Percentiles rank a stretch among this genome's conserved stretches.
Evolutionary conservation across 1,140 invertebrate species (phyloP).

Genomic region (Ceratosolen fusciceps): DNA sequence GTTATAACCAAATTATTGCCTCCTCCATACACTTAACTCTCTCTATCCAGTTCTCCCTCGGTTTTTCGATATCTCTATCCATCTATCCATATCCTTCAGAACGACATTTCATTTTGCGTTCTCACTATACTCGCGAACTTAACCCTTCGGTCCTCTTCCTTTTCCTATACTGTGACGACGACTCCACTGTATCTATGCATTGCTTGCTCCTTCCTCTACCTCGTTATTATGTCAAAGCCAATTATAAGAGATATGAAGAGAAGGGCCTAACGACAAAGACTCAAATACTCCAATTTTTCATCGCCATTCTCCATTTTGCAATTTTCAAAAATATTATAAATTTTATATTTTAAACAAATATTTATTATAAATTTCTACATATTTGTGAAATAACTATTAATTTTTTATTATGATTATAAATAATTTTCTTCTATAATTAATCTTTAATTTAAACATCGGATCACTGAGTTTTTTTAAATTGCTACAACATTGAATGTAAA

Average conservation of each 20-base stretch:
- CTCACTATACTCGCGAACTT: conserved; percentile 19
- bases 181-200: neutral
- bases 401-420: no score
- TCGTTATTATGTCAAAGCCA: conserved; percentile 2
- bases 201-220: neutral
- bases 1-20: conserved; percentile 73
- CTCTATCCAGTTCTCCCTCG: conserved; percentile 40
- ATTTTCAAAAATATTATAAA: no score
- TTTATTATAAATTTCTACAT: no score
- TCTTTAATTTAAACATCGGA: no score
- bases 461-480: no score
- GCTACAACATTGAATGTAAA: no score
- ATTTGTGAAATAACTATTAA: no score
- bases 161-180: neutral
- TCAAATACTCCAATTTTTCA: no score
- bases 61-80: conserved; percentile 31
- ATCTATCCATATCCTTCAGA: conserved; percentile 5
- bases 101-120: conserved; percentile 46
- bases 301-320: no score
- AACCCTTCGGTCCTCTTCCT: neutral
- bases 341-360: no score
- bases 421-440: no score
- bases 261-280: neutral
- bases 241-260: neutral
- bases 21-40: conserved; percentile 59